A percentile compares a stretch with the other conserved stretches of the same genome.
Conservation (phyloP, 2,888 invertebrate genomes). For the Chironomus tentans region DNA sequence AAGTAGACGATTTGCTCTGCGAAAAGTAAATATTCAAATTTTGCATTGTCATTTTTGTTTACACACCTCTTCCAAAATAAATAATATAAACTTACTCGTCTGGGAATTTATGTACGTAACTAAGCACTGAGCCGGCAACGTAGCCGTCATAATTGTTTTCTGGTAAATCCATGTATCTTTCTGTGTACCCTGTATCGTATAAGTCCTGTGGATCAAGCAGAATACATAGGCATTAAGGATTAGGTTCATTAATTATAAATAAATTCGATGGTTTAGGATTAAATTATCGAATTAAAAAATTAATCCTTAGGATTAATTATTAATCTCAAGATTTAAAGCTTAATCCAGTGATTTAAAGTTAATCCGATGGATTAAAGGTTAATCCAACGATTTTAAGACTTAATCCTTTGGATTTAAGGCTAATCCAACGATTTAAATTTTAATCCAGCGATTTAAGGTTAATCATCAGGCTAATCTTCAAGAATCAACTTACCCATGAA, state of each 20-base stretch:
- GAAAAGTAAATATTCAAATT: slow-evolving; percentile 30
- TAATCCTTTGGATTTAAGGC: too few species aligned
- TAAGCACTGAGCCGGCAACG: slow-evolving; percentile 72
- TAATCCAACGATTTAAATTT: too few species aligned
- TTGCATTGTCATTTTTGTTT: not conserved
- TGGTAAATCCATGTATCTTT: slow-evolving; percentile 90
- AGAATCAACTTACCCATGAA: not conserved
- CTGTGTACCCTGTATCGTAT: slow-evolving; percentile 98
- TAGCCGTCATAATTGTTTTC: slow-evolving; percentile 70
- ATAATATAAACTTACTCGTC: slow-evolving; percentile 61
- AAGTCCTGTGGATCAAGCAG: slow-evolving; percentile 48
- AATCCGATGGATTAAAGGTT: too few species aligned
- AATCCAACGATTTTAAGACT: too few species aligned
- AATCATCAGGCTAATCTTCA: too few species aligned
- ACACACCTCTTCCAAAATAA: not conserved
- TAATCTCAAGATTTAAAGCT: too few species aligned
- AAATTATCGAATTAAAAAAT: not conserved
- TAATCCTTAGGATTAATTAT: too few species aligned
- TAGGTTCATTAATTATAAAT: too few species aligned
- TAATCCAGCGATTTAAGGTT: too few species aligned
- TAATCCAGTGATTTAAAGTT: too few species aligned
- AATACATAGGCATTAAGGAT: too few species aligned
- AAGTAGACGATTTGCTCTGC: slow-evolving; percentile 75
- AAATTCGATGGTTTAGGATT: not conserved
- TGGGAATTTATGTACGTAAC: slow-evolving; percentile 78